Conservation (phyloP, 2,113 vertebrate genomes). For the Parus major region DNA sequence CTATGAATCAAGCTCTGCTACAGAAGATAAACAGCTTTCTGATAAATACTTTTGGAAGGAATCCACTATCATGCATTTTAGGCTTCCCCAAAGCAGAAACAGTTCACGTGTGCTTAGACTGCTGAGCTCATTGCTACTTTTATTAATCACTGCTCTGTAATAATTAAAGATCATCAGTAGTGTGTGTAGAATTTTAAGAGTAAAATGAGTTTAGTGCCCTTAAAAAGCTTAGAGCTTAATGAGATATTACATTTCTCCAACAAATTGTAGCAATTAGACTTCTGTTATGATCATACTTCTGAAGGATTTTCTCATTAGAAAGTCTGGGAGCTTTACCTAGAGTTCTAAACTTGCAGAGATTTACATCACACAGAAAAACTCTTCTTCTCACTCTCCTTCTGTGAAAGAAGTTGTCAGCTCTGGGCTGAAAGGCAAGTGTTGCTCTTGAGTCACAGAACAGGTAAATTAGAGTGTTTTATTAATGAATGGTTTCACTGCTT, state of each 20-base stretch:
- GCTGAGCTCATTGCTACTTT: neutral
- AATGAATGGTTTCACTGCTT: slow-evolving; percentile 26
- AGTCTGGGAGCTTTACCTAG: neutral
- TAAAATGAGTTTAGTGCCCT: neutral
- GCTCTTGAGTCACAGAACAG: neutral
- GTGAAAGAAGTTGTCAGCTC: neutral
- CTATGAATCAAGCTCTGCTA: slow-evolving; percentile 37
- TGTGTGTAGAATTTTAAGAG: neutral
- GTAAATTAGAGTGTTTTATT: slow-evolving; percentile 23
- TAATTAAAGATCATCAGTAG: slow-evolving; percentile 21
- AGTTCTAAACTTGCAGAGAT: neutral
- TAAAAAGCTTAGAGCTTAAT: neutral
- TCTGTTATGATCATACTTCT: neutral
- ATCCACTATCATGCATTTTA: neutral
- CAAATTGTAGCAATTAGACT: neutral
- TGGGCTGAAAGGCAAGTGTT: neutral
- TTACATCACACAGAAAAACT: neutral
- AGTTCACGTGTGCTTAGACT: neutral
- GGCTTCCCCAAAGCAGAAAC: slow-evolving; percentile 3
- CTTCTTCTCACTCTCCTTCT: neutral
- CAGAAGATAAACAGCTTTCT: slow-evolving; percentile 46
- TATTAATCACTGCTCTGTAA: neutral
- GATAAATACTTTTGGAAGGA: neutral
- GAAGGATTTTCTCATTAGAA: neutral
- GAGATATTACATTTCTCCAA: neutral